A percentile compares a stretch with the other conserved stretches of the same genome.
These are phyloP conservation scores for Hippopotamus amphibius DNA, from an alignment of 2,113 vertebrate genomes.

Conservation along the genomic window DNA sequence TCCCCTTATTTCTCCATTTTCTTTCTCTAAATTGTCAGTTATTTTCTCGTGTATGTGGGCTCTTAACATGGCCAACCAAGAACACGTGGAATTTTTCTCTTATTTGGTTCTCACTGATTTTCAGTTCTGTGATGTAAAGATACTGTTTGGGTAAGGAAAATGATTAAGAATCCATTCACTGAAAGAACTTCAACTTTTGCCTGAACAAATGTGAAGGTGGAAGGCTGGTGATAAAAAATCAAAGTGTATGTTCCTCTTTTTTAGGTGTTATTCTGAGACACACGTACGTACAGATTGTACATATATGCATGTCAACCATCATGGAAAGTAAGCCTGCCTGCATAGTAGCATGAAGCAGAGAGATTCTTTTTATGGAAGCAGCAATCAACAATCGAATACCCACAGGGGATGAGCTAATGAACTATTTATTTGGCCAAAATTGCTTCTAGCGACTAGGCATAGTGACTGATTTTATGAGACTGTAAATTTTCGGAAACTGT, in stretches of 20 bases:
- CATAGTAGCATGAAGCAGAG: background rate
- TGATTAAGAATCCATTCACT: background rate
- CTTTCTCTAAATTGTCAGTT: background rate
- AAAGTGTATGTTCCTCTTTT: background rate
- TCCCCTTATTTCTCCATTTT: background rate
- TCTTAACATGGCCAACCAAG: background rate
- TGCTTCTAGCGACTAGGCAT: background rate
- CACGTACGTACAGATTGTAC: background rate
- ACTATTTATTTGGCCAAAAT: background rate
- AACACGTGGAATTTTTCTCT: background rate
- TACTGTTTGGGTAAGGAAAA: background rate
- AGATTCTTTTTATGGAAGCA: background rate
- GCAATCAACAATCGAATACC: background rate
- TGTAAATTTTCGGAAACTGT: slow-evolving; percentile 35
- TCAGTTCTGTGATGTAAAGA: background rate
- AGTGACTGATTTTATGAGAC: slow-evolving; percentile 35
- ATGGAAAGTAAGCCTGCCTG: background rate
- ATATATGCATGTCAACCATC: background rate
- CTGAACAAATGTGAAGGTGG: background rate
- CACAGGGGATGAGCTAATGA: background rate
- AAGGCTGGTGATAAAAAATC: background rate
- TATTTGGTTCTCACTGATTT: background rate
- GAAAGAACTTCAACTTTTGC: slow-evolving; percentile 6
- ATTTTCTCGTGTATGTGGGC: background rate
- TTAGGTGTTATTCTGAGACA: background rate